phyloP scores from a whole-genome alignment of 2,888 invertebrate species.

The Epirrhoe tristata region DNA sequence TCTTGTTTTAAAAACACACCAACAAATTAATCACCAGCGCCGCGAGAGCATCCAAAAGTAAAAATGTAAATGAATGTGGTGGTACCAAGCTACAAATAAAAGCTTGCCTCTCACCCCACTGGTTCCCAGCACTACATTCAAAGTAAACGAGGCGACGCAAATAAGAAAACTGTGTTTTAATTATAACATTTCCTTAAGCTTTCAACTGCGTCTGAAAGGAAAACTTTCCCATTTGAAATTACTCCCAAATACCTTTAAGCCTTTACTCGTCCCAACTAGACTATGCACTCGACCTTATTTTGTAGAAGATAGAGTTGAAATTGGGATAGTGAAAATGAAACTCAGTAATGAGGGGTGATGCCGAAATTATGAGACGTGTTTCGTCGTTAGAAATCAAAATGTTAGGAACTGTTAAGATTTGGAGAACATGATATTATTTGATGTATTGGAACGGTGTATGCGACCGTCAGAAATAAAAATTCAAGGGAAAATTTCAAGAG shows the following conservation, averaged over 20 bases:
- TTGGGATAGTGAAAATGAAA: slow-evolving; percentile 39
- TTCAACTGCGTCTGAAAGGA: slow-evolving; percentile 51
- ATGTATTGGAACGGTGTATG: slow-evolving; percentile 47
- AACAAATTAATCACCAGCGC: background rate
- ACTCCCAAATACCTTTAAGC: slow-evolving; percentile 61
- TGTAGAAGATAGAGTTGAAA: slow-evolving; percentile 29
- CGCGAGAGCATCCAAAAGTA: background rate
- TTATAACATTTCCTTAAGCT: slow-evolving; percentile 61
- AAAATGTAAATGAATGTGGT: background rate
- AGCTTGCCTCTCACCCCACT: background rate
- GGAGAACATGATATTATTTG: slow-evolving; percentile 47
- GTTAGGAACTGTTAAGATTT: slow-evolving; percentile 58
- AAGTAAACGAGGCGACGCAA: slow-evolving; percentile 39
- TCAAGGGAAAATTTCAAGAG: too few species aligned
- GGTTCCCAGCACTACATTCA: slow-evolving; percentile 27
- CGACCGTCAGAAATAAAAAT: slow-evolving; percentile 31
- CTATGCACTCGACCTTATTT: slow-evolving; percentile 37
- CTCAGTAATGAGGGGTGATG: slow-evolving; percentile 54
- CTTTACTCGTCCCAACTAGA: slow-evolving; percentile 26
- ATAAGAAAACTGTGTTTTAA: slow-evolving; percentile 55
- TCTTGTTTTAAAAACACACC: background rate
- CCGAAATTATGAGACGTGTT: slow-evolving; percentile 73
- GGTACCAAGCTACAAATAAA: background rate
- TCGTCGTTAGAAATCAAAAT: slow-evolving; percentile 81
- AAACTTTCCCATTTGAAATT: slow-evolving; percentile 65